Base-by-base conservation (phyloP, 2,797 vertebrate genomes). In the Iguana delicatissima region DNA sequence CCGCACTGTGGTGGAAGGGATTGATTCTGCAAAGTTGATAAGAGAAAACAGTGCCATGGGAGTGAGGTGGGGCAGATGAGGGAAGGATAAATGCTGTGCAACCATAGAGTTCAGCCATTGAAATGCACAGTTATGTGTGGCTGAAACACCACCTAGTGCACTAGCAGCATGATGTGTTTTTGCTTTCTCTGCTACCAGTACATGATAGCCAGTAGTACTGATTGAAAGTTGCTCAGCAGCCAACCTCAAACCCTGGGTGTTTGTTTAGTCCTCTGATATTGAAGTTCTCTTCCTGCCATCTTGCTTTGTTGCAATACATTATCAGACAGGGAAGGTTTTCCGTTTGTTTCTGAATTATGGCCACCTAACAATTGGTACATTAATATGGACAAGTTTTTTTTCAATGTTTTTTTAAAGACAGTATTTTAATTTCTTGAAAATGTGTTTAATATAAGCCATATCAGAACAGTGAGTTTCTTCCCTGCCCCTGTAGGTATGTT, bases 291-390 rank as follows among this genome's bases (percentile, higher is more conserved):
- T 92, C 73, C 79, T 57, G 90, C 92, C 85, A 79, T 69, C 91
- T 86, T 92, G 77, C 94, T 95, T 91, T 89, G 88, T 93, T 93
- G 87, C 88, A 89, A 87, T 87, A 88, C 85, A 92, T 87, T 92
- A 90, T 93, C 90, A 90, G 82, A 84, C 91, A 7, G 1, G 0
- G 92, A 93, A 93, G 84, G 88, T 93, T 93, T 90, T 91, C 67
- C 32, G 86, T 42, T 94, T 90, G 94, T 69, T 94, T 64, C 86
- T 50, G 82, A 77, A 85, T 89, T 84, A 91, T 89, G 91, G 26
- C 59, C 80, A 85, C 57, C n/a, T 92, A 38, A 22, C 91, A 92
- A 92, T 80, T 90, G 74, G 90, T 52, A 50, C 22, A 29, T 81
- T 90, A 50, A 38, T 46, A 50, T 64, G 64, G 35, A 59, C 24